phyloP scores from a whole-genome alignment of 2,113 vertebrate species.

The Ibidorhyncha struthersii region DNA sequence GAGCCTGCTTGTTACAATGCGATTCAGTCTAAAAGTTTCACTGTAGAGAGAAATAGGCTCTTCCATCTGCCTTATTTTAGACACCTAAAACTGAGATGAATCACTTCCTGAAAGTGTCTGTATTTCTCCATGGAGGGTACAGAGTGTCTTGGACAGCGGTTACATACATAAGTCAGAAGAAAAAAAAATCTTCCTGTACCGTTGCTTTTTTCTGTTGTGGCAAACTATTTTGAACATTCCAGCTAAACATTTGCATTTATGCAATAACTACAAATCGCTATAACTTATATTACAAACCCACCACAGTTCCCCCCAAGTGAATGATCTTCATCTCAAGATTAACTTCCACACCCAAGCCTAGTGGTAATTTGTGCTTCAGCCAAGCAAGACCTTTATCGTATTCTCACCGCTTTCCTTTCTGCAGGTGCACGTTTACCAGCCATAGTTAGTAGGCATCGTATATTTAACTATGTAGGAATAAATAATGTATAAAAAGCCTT shows the following conservation, averaged over 20 bases:
- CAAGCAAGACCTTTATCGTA: not conserved
- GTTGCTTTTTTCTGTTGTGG: not conserved
- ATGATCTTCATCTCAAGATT: not conserved
- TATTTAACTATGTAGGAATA: not conserved
- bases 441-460: not conserved
- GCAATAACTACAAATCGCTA: not conserved
- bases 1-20: not conserved
- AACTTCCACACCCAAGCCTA: not conserved
- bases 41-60: not conserved
- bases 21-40: not conserved
- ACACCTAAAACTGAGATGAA: not conserved
- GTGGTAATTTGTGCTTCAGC: not conserved
- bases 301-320: not conserved
- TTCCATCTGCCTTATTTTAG: constrained; percentile 10
- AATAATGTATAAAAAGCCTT: constrained; percentile 25
- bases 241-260: not conserved
- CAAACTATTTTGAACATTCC: not conserved
- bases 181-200: not conserved
- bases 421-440: not conserved
- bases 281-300: not conserved
- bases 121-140: not conserved
- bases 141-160: not conserved
- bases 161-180: not conserved
- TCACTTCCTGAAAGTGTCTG: constrained; percentile 20
- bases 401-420: not conserved